phyloP scores from a whole-genome alignment of 2,113 vertebrate genomes.

The Poicephalus meyeri region DNA sequence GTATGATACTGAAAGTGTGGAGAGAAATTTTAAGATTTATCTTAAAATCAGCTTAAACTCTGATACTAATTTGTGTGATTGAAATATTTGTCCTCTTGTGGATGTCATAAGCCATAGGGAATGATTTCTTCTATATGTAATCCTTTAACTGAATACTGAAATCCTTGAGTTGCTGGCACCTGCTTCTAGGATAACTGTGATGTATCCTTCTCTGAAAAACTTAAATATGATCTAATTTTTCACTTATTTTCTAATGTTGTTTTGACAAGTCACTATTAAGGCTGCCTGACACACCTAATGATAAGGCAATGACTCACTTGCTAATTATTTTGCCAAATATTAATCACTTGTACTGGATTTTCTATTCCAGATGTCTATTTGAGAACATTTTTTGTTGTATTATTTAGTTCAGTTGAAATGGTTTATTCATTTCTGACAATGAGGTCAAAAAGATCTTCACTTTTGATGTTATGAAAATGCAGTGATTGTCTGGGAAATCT shows the following conservation, averaged over 20 bases:
- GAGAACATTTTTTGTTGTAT: not conserved
- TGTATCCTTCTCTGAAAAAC: not conserved
- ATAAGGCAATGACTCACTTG: constrained; percentile 22
- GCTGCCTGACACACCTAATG: not conserved
- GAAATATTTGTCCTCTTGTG: not conserved
- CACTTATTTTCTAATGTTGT: not conserved
- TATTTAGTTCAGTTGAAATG: not conserved
- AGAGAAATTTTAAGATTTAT: not conserved
- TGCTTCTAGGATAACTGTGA: not conserved
- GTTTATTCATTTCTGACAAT: not conserved
- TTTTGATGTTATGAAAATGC: not conserved
- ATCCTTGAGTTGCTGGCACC: not conserved
- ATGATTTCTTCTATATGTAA: not conserved
- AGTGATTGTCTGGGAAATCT: not conserved
- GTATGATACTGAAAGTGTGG: fast-evolving
- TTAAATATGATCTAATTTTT: constrained; percentile 27
- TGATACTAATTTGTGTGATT: not conserved
- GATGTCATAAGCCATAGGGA: not conserved
- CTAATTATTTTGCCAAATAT: constrained; percentile 36
- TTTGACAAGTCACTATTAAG: constrained; percentile 24
- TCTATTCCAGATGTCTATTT: not conserved
- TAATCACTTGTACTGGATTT: constrained; percentile 16
- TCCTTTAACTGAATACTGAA: not conserved
- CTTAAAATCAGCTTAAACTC: not conserved
- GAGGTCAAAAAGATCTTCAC: not conserved